Evolutionary conservation across 2,113 vertebrate species (phyloP).

Genomic region (Parotia lawesii): DNA sequence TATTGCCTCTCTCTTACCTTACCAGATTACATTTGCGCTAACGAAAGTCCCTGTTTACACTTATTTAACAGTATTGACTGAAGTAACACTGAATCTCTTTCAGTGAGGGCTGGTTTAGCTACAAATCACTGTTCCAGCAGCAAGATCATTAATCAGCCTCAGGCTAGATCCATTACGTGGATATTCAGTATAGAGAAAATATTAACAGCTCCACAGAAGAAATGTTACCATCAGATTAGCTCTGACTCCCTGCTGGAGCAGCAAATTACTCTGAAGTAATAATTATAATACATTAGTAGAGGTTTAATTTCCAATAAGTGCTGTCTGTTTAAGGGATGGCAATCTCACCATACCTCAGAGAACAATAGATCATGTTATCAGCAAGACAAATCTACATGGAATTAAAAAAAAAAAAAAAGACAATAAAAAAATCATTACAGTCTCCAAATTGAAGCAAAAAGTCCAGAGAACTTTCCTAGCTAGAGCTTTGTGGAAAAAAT

Average conservation of each 20-base stretch:
- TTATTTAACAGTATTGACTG: conserved; percentile 74
- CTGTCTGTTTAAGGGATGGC: conserved; percentile 72
- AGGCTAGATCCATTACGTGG: conserved; percentile 70
- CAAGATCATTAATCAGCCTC: conserved; percentile 74
- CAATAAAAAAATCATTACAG: conserved; percentile 62
- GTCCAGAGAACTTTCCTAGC: neutral
- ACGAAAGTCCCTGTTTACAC: conserved; percentile 54
- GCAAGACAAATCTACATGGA: conserved; percentile 58
- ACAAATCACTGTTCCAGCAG: conserved; percentile 71
- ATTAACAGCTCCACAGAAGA: conserved; percentile 67
- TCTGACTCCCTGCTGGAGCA: conserved; percentile 71
- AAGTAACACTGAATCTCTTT: conserved; percentile 62
- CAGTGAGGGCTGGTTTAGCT: conserved; percentile 67
- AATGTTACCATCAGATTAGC: conserved; percentile 65
- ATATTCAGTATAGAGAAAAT: conserved; percentile 69
- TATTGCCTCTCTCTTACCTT: conserved; percentile 25
- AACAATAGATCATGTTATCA: conserved; percentile 72
- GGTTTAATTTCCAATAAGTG: conserved; percentile 78
- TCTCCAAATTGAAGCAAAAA: conserved; percentile 35
- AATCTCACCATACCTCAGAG: conserved; percentile 57
- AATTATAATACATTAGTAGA: conserved; percentile 78
- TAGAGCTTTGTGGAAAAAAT: neutral
- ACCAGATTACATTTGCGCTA: conserved; percentile 38
- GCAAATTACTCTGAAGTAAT: conserved; percentile 77
- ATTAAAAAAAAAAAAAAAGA: neutral